Percentiles rank a stretch among this genome's conserved stretches.
Conservation (phyloP, 2,888 invertebrate species). For the Epinotia brunnichana region DNA sequence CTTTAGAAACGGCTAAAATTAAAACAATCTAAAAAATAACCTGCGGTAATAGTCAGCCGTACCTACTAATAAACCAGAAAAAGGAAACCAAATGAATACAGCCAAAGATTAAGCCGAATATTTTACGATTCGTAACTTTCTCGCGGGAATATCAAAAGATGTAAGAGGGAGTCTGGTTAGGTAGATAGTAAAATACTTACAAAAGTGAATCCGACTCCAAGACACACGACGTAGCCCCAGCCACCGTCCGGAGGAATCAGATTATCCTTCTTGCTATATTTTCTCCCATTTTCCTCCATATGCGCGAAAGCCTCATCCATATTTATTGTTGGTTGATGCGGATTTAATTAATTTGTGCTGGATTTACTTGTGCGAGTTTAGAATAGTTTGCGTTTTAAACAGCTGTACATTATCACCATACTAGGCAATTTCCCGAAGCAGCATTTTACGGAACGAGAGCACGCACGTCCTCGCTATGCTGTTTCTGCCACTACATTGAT, state of each 20-base stretch:
- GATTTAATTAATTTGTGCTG: slow-evolving; percentile 20
- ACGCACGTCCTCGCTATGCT: slow-evolving; percentile 57
- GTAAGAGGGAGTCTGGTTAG: neutral
- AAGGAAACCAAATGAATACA: neutral
- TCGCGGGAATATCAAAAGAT: neutral
- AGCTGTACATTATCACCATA: slow-evolving; percentile 23
- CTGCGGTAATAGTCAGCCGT: no score
- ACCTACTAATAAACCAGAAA: neutral
- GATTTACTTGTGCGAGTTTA: slow-evolving; percentile 21
- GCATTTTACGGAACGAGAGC: slow-evolving; percentile 31
- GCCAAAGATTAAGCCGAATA: neutral
- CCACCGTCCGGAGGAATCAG: slow-evolving; percentile 88
- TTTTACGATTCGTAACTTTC: neutral
- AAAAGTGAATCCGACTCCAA: slow-evolving; percentile 89
- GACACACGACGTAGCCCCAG: slow-evolving; percentile 90
- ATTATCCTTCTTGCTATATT: slow-evolving; percentile 55
- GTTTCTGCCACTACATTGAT: slow-evolving; percentile 56
- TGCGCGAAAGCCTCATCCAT: slow-evolving; percentile 82
- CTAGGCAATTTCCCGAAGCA: slow-evolving; percentile 25
- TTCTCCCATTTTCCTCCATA: slow-evolving; percentile 56
- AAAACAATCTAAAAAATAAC: no score
- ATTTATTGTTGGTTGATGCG: slow-evolving; percentile 42
- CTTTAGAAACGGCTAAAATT: neutral
- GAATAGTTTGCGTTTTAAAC: slow-evolving; percentile 11
- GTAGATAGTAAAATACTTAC: slow-evolving; percentile 81